phyloP scores from a whole-genome alignment of 2,888 invertebrate species.

The Idaea aversata region DNA sequence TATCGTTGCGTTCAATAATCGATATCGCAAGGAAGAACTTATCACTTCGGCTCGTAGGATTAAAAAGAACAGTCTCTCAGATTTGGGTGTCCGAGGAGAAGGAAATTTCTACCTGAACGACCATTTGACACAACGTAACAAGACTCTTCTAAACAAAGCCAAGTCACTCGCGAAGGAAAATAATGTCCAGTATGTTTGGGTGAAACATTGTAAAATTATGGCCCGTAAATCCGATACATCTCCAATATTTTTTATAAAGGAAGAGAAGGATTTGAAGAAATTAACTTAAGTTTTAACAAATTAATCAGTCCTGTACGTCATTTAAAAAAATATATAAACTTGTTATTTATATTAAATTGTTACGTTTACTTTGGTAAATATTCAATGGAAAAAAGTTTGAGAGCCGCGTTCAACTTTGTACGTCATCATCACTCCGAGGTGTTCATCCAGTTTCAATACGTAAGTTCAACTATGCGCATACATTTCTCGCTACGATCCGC shows the following conservation, averaged over 20 bases:
- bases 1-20: slow-evolving; percentile 15
- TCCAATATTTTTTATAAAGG: slow-evolving; percentile 18
- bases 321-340: no score
- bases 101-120: not conserved
- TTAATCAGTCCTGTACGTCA: no score
- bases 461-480: no score
- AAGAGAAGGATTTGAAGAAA: not conserved
- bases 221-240: slow-evolving; percentile 22
- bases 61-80: slow-evolving; percentile 8
- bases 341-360: no score
- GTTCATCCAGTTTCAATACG: no score
- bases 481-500: no score
- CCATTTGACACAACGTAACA: not conserved
- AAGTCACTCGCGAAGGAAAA: not conserved
- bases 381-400: no score
- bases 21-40: slow-evolving; percentile 20
- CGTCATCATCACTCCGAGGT: no score
- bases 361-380: no score
- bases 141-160: not conserved
- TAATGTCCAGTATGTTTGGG: slow-evolving; percentile 2
- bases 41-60: slow-evolving; percentile 12
- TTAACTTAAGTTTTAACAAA: no score
- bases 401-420: no score
- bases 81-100: slow-evolving; percentile 2
- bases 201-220: slow-evolving; percentile 23